These are phyloP conservation scores for Mesorhabditis sp. DNA, from an alignment of 2,888 invertebrate species.

Conservation along the genomic window DNA sequence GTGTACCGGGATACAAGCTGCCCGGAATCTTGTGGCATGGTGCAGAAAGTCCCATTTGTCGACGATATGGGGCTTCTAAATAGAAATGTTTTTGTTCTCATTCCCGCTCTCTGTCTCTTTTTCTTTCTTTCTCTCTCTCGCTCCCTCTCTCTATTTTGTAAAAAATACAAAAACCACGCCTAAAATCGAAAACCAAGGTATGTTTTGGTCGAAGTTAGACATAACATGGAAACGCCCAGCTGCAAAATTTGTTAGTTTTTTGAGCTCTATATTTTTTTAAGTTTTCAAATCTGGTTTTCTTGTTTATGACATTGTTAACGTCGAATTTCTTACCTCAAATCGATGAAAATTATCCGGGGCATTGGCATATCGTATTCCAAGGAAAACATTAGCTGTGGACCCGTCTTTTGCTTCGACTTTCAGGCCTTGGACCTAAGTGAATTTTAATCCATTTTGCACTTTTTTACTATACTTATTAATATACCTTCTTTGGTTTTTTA, in stretches of 20 bases:
- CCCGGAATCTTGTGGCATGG: slow-evolving; percentile 37
- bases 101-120: too few relatives aligned
- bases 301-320: background rate
- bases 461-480: background rate
- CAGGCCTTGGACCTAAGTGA: slow-evolving; percentile 1
- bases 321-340: slow-evolving; percentile 26
- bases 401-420: slow-evolving; percentile 2
- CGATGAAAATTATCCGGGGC: slow-evolving; percentile 35
- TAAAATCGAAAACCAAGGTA: too few relatives aligned
- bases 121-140: too few relatives aligned
- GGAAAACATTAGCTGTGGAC: slow-evolving; percentile 24
- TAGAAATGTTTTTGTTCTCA: background rate
- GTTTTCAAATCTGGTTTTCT: background rate
- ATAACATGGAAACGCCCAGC: background rate
- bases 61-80: slow-evolving; percentile 38
- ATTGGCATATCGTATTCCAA: slow-evolving; percentile 40
- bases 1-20: slow-evolving; percentile 35
- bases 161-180: too few relatives aligned
- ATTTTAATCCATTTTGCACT: background rate
- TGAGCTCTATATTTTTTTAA: too few relatives aligned
- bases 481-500: background rate
- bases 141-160: too few relatives aligned
- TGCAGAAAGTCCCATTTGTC: slow-evolving; percentile 39
- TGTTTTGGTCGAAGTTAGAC: background rate
- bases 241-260: too few relatives aligned